Percentiles rank a stretch among this genome's conserved stretches.
These are phyloP conservation scores for Phylloscopus trochiloides DNA, from an alignment of 2,113 vertebrate species.

Conservation along the genomic window DNA sequence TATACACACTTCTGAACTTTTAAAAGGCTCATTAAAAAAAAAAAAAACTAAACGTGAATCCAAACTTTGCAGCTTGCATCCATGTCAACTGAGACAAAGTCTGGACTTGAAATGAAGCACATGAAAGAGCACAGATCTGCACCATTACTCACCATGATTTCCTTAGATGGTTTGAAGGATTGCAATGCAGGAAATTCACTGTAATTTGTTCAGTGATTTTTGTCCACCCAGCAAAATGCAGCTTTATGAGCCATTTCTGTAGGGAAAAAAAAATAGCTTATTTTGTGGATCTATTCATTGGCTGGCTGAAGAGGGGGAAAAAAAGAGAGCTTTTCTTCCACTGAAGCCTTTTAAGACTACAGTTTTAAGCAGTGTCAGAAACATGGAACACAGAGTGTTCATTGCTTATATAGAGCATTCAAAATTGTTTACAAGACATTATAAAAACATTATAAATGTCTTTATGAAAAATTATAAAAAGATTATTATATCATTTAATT, in stretches of 20 bases:
- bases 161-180: background rate
- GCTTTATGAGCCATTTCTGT: background rate
- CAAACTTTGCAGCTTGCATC: background rate
- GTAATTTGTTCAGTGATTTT: background rate
- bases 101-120: background rate
- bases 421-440: background rate
- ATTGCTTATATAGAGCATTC: background rate
- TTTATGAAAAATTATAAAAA: background rate
- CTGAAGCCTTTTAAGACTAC: background rate
- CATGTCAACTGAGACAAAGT: background rate
- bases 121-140: background rate
- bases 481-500: background rate
- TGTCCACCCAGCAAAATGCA: background rate
- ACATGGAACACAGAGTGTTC: background rate
- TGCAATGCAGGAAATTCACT: background rate
- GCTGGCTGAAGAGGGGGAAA: background rate
- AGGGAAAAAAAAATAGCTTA: background rate
- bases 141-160: background rate
- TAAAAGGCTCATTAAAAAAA: background rate
- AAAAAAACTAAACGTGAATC: background rate
- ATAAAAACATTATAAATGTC: background rate
- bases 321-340: background rate
- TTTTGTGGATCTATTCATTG: background rate
- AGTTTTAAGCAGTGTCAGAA: background rate
- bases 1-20: background rate